These are phyloP conservation scores for Micropterix aruncella DNA, from an alignment of 2,888 invertebrate species.

Conservation along the genomic window DNA sequence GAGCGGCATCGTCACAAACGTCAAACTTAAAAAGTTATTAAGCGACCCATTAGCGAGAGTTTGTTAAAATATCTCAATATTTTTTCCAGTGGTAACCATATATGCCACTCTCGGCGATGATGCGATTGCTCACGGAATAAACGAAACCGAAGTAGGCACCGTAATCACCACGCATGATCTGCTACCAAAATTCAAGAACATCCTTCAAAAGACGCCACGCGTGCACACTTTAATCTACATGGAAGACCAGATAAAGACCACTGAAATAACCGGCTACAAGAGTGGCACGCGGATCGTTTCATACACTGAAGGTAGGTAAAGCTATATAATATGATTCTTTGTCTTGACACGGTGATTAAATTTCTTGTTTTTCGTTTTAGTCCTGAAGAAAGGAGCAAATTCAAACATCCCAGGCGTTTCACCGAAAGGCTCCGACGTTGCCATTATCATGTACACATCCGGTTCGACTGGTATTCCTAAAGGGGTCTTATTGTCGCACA, in stretches of 20 bases:
- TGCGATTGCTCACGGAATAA: conserved; percentile 91
- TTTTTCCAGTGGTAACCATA: conserved; percentile 72
- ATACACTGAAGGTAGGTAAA: conserved; percentile 47
- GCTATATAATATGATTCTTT: conserved; percentile 22
- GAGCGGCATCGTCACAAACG: background rate
- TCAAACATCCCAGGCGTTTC: conserved; percentile 34
- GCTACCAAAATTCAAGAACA: conserved; percentile 75
- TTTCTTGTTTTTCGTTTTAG: no score
- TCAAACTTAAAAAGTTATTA: background rate
- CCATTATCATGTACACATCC: conserved; percentile 98
- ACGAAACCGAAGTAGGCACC: conserved; percentile 88
- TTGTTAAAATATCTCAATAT: background rate
- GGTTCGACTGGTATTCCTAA: conserved; percentile 95
- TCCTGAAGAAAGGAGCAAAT: conserved; percentile 22
- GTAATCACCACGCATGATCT: conserved; percentile 89
- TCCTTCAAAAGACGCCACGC: conserved; percentile 55
- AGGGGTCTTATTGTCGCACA: conserved; percentile 73
- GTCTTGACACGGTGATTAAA: no score
- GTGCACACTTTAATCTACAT: conserved; percentile 74
- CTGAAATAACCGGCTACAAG: conserved; percentile 57
- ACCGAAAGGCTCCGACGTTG: conserved; percentile 64
- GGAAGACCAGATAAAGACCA: conserved; percentile 71
- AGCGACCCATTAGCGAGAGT: background rate
- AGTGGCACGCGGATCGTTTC: conserved; percentile 56
- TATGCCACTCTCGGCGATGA: conserved; percentile 96